Evolutionary conservation across 2,888 invertebrate species (phyloP).

Genomic region (Plebejus melissa): DNA sequence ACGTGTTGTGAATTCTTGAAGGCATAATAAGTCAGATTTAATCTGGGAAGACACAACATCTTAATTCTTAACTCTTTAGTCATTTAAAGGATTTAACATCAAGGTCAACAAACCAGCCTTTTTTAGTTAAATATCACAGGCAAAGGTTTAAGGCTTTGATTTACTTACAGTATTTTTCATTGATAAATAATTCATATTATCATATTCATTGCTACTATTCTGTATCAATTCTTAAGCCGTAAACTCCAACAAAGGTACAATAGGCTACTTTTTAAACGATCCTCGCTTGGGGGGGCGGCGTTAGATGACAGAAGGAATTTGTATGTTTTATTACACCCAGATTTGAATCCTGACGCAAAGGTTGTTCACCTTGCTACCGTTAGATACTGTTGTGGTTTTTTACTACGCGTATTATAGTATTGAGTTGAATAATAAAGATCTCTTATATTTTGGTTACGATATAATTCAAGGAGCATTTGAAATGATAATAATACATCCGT

Average conservation of each 20-base stretch:
- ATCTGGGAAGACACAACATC: too few species aligned
- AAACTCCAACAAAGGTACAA: background rate
- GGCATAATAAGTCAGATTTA: background rate
- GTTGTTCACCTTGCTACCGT: conserved; percentile 61
- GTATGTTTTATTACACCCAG: conserved; percentile 61
- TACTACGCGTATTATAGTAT: background rate
- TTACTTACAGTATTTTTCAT: background rate
- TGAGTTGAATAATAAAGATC: background rate
- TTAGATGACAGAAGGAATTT: conserved; percentile 68
- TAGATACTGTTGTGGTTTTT: conserved; percentile 44
- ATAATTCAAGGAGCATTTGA: background rate
- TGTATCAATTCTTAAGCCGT: background rate
- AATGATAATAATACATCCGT: background rate
- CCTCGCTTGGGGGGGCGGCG: conserved; percentile 35
- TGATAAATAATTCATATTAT: background rate
- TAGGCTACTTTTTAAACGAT: background rate
- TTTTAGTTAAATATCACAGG: background rate
- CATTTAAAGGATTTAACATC: background rate
- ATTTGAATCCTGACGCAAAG: conserved; percentile 63
- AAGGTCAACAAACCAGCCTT: too few species aligned
- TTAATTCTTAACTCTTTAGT: background rate
- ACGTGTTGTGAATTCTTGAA: conserved; percentile 2
- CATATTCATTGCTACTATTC: background rate
- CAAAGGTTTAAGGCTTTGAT: background rate
- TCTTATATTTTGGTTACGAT: background rate